phyloP scores from a whole-genome alignment of 2,797 vertebrate species.

The Acanthiza pusilla region DNA sequence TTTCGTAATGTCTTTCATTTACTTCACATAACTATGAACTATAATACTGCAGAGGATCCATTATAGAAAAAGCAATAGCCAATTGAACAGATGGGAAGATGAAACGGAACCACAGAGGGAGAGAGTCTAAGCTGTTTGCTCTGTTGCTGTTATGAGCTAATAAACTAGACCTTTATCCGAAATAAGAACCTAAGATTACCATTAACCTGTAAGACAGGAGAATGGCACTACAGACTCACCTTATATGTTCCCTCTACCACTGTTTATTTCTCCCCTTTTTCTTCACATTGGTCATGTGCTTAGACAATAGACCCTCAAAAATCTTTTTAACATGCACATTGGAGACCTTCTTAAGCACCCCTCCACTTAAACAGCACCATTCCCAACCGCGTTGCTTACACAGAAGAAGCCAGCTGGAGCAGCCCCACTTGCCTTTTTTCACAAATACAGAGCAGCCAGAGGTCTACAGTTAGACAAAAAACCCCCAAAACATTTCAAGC shows the following conservation, averaged over 20 bases:
- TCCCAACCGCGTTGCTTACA: not conserved
- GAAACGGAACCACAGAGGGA: conserved; percentile 18
- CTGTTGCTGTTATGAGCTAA: not conserved
- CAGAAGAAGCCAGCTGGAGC: not conserved
- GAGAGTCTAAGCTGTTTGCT: conserved; percentile 3
- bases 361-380: not conserved
- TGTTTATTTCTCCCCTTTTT: not conserved
- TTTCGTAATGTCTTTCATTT: conserved; percentile 46
- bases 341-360: not conserved
- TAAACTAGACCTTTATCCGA: conserved; percentile 18
- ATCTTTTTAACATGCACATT: not conserved
- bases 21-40: conserved; percentile 30
- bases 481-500: not conserved
- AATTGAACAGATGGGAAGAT: conserved; percentile 53
- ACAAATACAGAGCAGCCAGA: not conserved
- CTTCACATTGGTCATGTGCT: not conserved
- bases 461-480: not conserved
- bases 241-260: not conserved
- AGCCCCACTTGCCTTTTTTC: not conserved
- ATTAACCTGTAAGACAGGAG: not conserved
- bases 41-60: conserved; percentile 19
- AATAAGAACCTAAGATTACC: not conserved
- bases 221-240: not conserved
- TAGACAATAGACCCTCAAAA: not conserved
- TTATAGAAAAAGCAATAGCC: conserved; percentile 43